Evolutionary conservation across 1,140 invertebrate genomes (phyloP).

Genomic region (Mactra quadrangularis): DNA sequence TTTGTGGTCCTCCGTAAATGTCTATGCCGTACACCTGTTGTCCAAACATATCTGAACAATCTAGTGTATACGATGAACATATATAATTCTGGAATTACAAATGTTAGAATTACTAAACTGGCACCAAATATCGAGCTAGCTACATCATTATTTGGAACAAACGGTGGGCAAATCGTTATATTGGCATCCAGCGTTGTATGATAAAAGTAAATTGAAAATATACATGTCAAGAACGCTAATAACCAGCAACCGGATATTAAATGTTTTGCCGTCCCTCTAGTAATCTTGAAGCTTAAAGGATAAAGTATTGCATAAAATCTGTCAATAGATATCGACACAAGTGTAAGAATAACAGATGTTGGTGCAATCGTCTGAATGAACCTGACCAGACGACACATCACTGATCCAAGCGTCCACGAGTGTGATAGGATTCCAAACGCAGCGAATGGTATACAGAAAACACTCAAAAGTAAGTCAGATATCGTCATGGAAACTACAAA

Average conservation of each 20-base stretch:
- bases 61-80: conserved; percentile 64
- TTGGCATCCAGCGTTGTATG: neutral
- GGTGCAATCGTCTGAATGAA: conserved; percentile 70
- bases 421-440: conserved; percentile 61
- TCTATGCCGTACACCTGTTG: conserved; percentile 58
- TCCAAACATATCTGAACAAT: conserved; percentile 73
- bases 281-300: conserved; percentile 79
- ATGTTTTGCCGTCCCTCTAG: conserved; percentile 74
- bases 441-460: conserved; percentile 70
- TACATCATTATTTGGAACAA: conserved; percentile 63
- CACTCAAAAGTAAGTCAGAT: conserved; percentile 67
- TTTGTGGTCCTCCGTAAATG: conserved; percentile 70
- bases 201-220: conserved; percentile 72
- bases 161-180: conserved; percentile 65
- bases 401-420: conserved; percentile 69
- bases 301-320: conserved; percentile 80
- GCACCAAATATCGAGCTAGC: conserved; percentile 64
- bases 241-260: conserved; percentile 70
- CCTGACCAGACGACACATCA: conserved; percentile 72
- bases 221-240: conserved; percentile 59
- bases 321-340: conserved; percentile 76
- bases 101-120: conserved; percentile 59
- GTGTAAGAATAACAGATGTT: conserved; percentile 62
- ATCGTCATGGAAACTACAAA: conserved; percentile 78
- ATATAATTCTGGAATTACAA: conserved; percentile 64